Conservation (phyloP, 2,113 vertebrate species). For the Coregonus clupeaformis region DNA sequence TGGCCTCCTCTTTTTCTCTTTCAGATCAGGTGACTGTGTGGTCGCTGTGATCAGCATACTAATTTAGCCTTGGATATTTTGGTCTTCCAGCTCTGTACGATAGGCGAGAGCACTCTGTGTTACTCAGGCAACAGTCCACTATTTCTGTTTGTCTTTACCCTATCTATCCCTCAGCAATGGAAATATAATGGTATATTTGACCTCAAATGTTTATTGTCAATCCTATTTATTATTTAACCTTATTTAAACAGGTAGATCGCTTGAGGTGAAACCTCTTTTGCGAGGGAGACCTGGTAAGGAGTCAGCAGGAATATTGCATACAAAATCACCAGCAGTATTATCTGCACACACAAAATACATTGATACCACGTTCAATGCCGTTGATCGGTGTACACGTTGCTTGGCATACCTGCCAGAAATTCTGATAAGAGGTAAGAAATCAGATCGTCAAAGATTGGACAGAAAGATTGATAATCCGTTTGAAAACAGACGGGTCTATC, state of each 20-base stretch:
- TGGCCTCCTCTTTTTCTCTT: background rate
- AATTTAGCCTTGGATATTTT: background rate
- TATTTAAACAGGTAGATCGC: too few relatives aligned
- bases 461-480: constrained; percentile 10
- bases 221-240: too few relatives aligned
- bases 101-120: background rate
- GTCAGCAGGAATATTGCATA: too few relatives aligned
- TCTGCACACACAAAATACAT: background rate
- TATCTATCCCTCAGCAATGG: background rate
- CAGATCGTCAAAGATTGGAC: constrained; percentile 2
- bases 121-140: background rate
- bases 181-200: too few relatives aligned
- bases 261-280: too few relatives aligned
- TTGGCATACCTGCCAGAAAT: background rate
- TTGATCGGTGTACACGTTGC: background rate
- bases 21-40: background rate
- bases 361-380: background rate
- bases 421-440: constrained; percentile 3
- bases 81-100: background rate
- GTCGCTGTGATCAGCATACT: too few relatives aligned
- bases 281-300: too few relatives aligned
- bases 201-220: too few relatives aligned
- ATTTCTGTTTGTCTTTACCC: background rate
- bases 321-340: too few relatives aligned
- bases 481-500: background rate